Conservation (phyloP, 2,113 vertebrate genomes). For the Picathartes gymnocephalus region DNA sequence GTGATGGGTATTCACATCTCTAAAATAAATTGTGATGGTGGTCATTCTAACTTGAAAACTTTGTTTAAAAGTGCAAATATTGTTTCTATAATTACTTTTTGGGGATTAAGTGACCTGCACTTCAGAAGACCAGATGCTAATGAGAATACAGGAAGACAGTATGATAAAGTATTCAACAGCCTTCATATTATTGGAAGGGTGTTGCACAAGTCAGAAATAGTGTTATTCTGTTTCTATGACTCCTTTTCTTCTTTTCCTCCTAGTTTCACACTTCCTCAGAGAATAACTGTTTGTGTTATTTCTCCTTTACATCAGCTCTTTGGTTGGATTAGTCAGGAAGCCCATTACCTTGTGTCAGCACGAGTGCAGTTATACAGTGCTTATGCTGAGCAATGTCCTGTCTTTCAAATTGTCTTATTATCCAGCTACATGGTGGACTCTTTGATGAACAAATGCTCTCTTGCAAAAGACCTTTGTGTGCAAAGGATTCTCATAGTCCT, state of each 20-base stretch:
- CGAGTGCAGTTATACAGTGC: accelerated
- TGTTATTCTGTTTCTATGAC: neutral
- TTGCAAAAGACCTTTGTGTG: neutral
- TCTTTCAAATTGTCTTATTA: neutral
- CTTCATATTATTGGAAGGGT: neutral
- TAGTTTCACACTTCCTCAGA: neutral
- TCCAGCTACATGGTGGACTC: neutral
- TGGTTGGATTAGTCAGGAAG: neutral
- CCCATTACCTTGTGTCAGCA: neutral
- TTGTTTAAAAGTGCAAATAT: neutral
- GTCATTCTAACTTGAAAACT: neutral
- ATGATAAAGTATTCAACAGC: neutral
- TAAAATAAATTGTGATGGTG: neutral
- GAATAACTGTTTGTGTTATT: neutral
- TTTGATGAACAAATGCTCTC: neutral
- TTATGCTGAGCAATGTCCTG: neutral
- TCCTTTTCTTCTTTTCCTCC: neutral
- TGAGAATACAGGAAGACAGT: neutral
- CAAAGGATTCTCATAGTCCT: neutral
- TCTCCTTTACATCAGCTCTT: neutral
- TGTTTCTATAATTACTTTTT: neutral
- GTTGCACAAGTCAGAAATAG: neutral
- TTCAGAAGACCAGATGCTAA: neutral
- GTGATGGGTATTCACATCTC: neutral
- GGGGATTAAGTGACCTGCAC: neutral